A percentile compares a stretch with the other conserved stretches of the same genome.
These are phyloP conservation scores for Ciconia nigra DNA, from an alignment of 2,797 vertebrate genomes.

Conservation along the genomic window DNA sequence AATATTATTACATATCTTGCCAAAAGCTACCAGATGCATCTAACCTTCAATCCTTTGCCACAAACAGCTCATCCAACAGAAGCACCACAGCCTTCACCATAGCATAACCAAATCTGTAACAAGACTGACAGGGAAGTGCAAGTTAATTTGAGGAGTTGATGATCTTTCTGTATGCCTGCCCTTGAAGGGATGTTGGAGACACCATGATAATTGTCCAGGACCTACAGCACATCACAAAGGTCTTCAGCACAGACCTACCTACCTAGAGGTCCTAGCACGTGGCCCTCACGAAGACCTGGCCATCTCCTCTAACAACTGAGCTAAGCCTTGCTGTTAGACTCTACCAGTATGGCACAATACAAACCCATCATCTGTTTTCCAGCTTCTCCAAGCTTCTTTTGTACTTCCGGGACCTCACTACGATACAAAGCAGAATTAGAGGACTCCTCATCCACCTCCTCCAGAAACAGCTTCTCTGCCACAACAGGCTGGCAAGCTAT, in stretches of 20 bases:
- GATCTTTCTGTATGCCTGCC: not conserved
- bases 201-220: not conserved
- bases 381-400: not conserved
- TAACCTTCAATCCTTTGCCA: not conserved
- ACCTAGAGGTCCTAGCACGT: not conserved
- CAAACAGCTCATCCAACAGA: not conserved
- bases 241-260: not conserved
- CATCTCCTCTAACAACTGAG: not conserved
- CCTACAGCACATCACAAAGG: not conserved
- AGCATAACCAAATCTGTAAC: not conserved
- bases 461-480: not conserved
- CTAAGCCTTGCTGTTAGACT: not conserved
- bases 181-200: not conserved
- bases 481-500: not conserved
- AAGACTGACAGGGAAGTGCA: not conserved
- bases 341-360: not conserved
- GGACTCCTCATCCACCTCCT: not conserved
- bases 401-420: not conserved
- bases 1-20: not conserved
- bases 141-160: not conserved
- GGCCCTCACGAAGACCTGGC: not conserved
- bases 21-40: not conserved
- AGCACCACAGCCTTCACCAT: not conserved
- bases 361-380: not conserved
- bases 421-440: not conserved